Evolutionary conservation across 2,113 vertebrate species (phyloP), one percentile per base, ranked within the genome.

Genomic region (Zapornia atra): DNA sequence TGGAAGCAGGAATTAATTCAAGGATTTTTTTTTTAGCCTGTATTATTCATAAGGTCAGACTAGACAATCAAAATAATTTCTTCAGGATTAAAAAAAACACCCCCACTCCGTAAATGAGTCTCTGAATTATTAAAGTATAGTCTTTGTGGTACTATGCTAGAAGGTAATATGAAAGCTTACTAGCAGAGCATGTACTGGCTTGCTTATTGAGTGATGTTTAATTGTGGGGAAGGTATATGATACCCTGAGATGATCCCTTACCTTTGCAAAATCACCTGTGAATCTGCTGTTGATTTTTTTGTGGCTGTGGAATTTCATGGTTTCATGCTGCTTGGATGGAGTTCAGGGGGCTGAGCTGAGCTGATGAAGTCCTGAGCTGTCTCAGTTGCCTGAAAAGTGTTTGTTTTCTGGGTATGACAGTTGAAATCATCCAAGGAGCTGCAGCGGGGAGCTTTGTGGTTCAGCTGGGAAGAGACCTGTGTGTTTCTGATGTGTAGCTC

Each of bases 11-110:
- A 76, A 28, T 92, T 79, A 91, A 89, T 91, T 89, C n/a, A 34
- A 70, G 40, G 57, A 85, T 69, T 92, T 84, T 71, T 84, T 71
- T 61, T 95, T 10, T 44, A 75, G n/a, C 36, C n/a, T 96, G 24
- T 90, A 82, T 97, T 94, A 92, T 94, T 96, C 82, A 80, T 89
- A 85, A 82, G 75, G 82, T 85, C 70, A 82, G 82, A 61, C 7
- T 50, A 91, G 53, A 72, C 66, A 83, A 93, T 83, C 54, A 85
- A 85, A 96, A 88, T 82, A 81, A 76, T 69, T 85, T 95, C 57
- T 91, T 71, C 16, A 53, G 71, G 64, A 63, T 86, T 92, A 68
- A 69, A 59, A 28, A 31, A 65, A 40, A 34, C 18, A 28, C 51
- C 16, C 15, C 42, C 44, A 46, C 48, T 82, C 40, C 88, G n/a